A percentile compares a stretch with the other conserved stretches of the same genome.
Evolutionary conservation across 2,797 vertebrate species (phyloP).

Genomic region (Trematomus bernacchii): DNA sequence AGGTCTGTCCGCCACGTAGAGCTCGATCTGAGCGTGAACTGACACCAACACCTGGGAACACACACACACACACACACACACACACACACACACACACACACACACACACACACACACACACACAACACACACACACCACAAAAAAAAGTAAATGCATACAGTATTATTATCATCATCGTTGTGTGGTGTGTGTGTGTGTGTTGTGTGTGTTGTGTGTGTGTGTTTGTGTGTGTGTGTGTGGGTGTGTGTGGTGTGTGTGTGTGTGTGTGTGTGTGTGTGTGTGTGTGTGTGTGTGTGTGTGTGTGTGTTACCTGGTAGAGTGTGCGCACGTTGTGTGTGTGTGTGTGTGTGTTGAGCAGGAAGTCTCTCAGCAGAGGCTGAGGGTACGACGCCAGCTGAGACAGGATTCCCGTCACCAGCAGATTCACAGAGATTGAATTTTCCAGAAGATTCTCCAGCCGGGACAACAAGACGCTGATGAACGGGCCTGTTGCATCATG

Average conservation of each 20-base stretch:
- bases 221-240: too few species aligned
- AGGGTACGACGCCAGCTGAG: slow-evolving; percentile 94
- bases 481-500: slow-evolving; percentile 89
- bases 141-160: too few species aligned
- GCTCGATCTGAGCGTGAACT: slow-evolving; percentile 93
- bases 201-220: too few species aligned
- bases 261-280: too few species aligned
- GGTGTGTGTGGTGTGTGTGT: too few species aligned
- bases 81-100: too few species aligned
- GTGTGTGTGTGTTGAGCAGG: slow-evolving; percentile 89
- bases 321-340: slow-evolving; percentile 88
- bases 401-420: slow-evolving; percentile 94
- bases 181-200: too few species aligned
- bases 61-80: too few species aligned
- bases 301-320: slow-evolving; percentile 90
- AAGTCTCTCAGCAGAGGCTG: slow-evolving; percentile 94
- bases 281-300: slow-evolving; percentile 30
- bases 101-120: too few species aligned
- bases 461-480: slow-evolving; percentile 94
- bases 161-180: background rate
- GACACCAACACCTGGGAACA: slow-evolving; percentile 86
- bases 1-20: slow-evolving; percentile 85
- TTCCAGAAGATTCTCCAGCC: slow-evolving; percentile 96
- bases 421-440: slow-evolving; percentile 95
- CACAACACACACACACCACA: too few species aligned